Percentiles rank a stretch among this genome's conserved stretches.
Conservation (phyloP, 2,797 vertebrate species). For the Psittacula derbiana region DNA sequence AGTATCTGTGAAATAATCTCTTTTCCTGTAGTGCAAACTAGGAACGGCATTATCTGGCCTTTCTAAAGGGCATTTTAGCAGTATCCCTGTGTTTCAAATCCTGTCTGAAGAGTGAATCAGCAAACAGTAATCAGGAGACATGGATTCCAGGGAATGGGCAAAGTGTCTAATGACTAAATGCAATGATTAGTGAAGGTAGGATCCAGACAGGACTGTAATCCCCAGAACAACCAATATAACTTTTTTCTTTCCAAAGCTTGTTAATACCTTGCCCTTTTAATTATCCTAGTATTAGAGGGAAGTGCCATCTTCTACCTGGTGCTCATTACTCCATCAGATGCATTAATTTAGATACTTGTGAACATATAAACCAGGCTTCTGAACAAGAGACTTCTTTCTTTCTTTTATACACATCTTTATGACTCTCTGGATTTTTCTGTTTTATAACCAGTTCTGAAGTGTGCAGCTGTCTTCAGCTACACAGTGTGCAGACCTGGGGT, state of each 20-base stretch:
- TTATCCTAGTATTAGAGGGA: conserved; percentile 20
- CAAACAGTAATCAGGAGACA: conserved; percentile 46
- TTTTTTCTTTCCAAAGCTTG: conserved; percentile 28
- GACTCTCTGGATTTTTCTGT: background rate
- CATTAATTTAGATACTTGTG: conserved; percentile 42
- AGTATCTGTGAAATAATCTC: background rate
- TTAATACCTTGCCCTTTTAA: conserved; percentile 60
- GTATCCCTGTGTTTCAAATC: background rate
- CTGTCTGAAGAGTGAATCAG: conserved; percentile 3
- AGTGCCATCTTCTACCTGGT: background rate
- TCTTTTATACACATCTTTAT: background rate
- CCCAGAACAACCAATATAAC: background rate
- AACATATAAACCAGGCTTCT: background rate
- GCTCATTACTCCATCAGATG: conserved; percentile 14
- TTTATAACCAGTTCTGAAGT: background rate
- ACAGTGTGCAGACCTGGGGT: background rate
- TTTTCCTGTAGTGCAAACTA: background rate
- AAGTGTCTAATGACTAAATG: conserved; percentile 50
- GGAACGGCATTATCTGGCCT: conserved; percentile 49
- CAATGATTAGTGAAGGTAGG: conserved; percentile 13
- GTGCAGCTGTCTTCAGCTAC: background rate
- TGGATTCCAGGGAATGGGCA: conserved; percentile 38
- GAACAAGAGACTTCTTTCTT: background rate
- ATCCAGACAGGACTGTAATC: background rate
- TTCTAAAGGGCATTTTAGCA: conserved; percentile 52